A percentile compares a stretch with the other conserved stretches of the same genome.
Evolutionary conservation across 2,888 invertebrate species (phyloP).

Genomic region (Lucinisca nassula): DNA sequence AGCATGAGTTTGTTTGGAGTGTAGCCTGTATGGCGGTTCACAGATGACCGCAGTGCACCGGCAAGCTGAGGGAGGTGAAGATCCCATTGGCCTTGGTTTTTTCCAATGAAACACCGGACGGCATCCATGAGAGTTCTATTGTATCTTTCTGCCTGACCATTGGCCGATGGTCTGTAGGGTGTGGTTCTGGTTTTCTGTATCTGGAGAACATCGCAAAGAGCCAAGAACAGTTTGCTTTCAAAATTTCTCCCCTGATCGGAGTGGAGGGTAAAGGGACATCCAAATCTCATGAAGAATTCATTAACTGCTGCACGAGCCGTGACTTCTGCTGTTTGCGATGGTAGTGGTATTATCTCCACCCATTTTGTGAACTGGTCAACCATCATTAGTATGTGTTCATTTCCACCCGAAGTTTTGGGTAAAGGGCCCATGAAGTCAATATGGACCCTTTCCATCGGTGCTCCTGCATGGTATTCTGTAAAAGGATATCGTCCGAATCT

Average conservation of each 20-base stretch:
- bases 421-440: neutral
- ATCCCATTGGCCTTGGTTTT: slow-evolving; percentile 38
- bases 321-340: slow-evolving; percentile 26
- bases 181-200: slow-evolving; percentile 21
- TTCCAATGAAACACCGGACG: slow-evolving; percentile 35
- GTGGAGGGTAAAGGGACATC: slow-evolving; percentile 3
- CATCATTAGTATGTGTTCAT: neutral
- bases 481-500: neutral
- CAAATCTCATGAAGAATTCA: slow-evolving; percentile 9
- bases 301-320: slow-evolving; percentile 18
- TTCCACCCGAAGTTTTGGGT: neutral
- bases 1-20: slow-evolving; percentile 61
- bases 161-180: slow-evolving; percentile 3
- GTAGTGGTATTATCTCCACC: slow-evolving; percentile 26
- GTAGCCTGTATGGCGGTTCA: slow-evolving; percentile 48
- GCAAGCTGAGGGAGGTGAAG: slow-evolving; percentile 36
- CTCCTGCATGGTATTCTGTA: neutral
- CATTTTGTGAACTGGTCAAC: slow-evolving; percentile 25
- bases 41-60: slow-evolving; percentile 38
- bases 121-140: slow-evolving; percentile 45
- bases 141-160: slow-evolving; percentile 11
- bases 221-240: slow-evolving; percentile 24
- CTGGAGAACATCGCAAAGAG: slow-evolving; percentile 1
- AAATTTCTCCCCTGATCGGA: slow-evolving; percentile 17
- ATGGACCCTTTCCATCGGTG: neutral